Conservation (phyloP, 2,113 vertebrate genomes). For the Circaetus gallicus region DNA sequence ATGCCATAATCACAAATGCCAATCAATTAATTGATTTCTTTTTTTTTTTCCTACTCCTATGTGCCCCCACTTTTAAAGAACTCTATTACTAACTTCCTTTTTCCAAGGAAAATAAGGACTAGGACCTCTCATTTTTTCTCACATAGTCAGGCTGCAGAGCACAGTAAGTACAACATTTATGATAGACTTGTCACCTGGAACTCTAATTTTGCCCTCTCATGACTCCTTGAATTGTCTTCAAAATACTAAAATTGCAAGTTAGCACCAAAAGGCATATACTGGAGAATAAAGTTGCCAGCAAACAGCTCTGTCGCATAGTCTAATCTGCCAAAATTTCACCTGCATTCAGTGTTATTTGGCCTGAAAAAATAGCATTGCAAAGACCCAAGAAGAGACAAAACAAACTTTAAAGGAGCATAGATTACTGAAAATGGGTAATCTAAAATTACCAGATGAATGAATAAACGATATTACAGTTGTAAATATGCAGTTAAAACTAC, state of each 20-base stretch:
- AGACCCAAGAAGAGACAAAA: neutral
- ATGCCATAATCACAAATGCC: neutral
- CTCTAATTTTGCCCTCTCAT: neutral
- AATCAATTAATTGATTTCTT: neutral
- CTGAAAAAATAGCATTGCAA: neutral
- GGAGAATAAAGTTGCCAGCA: neutral
- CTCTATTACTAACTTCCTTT: neutral
- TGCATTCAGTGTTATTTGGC: neutral
- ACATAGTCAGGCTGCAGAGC: neutral
- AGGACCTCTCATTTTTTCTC: neutral
- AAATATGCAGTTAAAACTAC: neutral
- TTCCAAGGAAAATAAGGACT: neutral
- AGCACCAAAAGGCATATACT: neutral
- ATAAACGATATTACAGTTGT: neutral
- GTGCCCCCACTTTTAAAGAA: neutral
- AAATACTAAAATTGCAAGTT: neutral
- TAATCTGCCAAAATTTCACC: neutral
- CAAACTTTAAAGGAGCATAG: neutral
- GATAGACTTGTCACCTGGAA: neutral
- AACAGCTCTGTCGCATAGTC: neutral
- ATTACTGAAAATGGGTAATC: neutral
- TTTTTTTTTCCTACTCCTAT: neutral
- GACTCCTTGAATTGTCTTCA: neutral
- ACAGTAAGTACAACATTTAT: neutral
- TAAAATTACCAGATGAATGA: constrained; percentile 28